Evolutionary conservation across 2,888 invertebrate species (phyloP).

Genomic region (Dasypogon diadema): DNA sequence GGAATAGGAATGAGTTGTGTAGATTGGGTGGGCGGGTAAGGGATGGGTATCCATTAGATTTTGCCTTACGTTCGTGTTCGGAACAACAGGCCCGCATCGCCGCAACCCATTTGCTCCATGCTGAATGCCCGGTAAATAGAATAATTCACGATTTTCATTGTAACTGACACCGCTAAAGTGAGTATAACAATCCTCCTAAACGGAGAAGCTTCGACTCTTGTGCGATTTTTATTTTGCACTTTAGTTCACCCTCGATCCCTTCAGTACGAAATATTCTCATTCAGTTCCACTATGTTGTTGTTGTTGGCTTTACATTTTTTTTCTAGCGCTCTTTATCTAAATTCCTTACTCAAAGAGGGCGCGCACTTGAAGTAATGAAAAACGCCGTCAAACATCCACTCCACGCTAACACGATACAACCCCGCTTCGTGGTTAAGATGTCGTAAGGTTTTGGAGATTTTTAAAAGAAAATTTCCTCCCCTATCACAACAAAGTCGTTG

Average conservation of each 20-base stretch:
- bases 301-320: neutral
- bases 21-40: no score
- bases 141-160: no score
- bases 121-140: no score
- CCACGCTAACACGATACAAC: neutral
- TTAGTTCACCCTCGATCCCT: neutral
- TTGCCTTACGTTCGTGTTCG: no score
- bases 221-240: neutral
- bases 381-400: neutral
- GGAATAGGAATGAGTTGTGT: no score
- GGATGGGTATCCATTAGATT: no score
- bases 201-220: neutral
- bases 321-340: neutral
- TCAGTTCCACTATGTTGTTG: neutral
- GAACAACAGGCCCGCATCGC: no score
- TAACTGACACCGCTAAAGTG: slow-evolving; percentile 1
- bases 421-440: slow-evolving; percentile 3
- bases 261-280: neutral
- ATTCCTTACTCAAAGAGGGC: neutral
- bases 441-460: neutral
- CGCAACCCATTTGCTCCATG: no score
- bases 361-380: neutral
- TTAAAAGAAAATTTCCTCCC: neutral
- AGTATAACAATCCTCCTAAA: neutral
- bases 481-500: neutral